A percentile compares a stretch with the other conserved stretches of the same genome.
phyloP scores from a whole-genome alignment of 1,140 invertebrate species.

The Drusus annulatus region DNA sequence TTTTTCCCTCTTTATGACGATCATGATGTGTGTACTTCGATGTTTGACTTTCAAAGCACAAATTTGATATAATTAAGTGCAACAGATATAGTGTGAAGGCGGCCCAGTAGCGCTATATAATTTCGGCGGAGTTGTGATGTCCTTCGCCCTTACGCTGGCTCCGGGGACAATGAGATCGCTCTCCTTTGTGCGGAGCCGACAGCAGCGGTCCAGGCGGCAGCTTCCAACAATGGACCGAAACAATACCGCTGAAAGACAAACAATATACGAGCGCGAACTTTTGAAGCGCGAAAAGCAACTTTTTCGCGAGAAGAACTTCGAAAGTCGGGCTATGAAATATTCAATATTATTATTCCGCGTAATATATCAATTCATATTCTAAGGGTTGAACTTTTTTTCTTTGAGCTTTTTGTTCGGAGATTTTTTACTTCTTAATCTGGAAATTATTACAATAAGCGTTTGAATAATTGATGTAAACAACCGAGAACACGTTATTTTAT shows the following conservation, averaged over 20 bases:
- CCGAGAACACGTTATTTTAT: no score
- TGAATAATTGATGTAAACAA: no score
- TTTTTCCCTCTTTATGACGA: no score
- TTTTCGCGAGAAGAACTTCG: conserved; percentile 12
- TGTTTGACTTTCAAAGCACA: no score
- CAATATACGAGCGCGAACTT: conserved; percentile 45
- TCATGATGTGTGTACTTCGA: no score
- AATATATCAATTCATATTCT: neutral
- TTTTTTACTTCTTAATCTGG: no score
- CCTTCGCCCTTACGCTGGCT: neutral
- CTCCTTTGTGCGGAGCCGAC: conserved; percentile 40
- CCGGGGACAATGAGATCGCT: conserved; percentile 41
- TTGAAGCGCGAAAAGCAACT: conserved; percentile 8
- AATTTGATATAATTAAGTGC: no score
- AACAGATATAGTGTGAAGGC: no score
- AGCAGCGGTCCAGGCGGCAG: conserved; percentile 43
- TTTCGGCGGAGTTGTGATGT: conserved; percentile 28
- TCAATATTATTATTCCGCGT: conserved; percentile 1
- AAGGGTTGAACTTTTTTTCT: no score
- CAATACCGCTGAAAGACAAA: conserved; percentile 46
- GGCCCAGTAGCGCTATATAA: conserved; percentile 7
- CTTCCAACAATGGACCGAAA: conserved; percentile 52
- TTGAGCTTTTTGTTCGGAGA: no score
- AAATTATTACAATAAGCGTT: no score
- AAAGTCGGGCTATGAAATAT: neutral